Evolutionary conservation across 2,888 invertebrate genomes (phyloP).

Genomic region (Metallyticus violacea): DNA sequence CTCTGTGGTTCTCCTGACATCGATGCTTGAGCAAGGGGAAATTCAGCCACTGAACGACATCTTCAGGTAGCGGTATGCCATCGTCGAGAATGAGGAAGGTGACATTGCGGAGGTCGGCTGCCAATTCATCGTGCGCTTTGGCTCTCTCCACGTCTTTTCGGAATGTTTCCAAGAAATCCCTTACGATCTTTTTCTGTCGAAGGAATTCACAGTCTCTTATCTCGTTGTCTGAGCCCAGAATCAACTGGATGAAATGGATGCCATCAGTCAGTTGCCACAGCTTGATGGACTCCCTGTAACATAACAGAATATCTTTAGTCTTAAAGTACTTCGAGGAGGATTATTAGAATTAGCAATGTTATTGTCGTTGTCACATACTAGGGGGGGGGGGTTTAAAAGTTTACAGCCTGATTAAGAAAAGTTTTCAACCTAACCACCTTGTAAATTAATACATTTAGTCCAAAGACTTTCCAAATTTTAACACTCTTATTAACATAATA

Average conservation of each 20-base stretch:
- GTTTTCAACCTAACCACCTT: too few relatives aligned
- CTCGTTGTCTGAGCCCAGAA: slow-evolving; percentile 58
- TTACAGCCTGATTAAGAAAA: too few relatives aligned
- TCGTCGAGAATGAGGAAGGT: slow-evolving; percentile 55
- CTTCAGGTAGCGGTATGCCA: slow-evolving; percentile 50
- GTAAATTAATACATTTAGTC: too few relatives aligned
- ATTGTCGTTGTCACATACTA: too few relatives aligned
- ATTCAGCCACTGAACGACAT: slow-evolving; percentile 57
- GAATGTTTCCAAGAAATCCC: slow-evolving; percentile 59
- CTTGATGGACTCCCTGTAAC: slow-evolving; percentile 55
- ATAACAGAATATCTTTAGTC: too few relatives aligned
- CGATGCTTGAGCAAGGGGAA: slow-evolving; percentile 56
- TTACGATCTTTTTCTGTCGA: slow-evolving; percentile 52
- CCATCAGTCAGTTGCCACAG: slow-evolving; percentile 68
- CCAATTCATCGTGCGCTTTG: background rate
- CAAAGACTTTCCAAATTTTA: too few relatives aligned
- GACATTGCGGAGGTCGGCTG: slow-evolving; percentile 46
- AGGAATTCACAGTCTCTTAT: slow-evolving; percentile 68
- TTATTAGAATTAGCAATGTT: too few relatives aligned
- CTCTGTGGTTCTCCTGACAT: slow-evolving; percentile 51
- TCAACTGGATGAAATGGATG: slow-evolving; percentile 64
- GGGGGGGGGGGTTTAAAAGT: too few relatives aligned
- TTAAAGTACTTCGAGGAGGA: too few relatives aligned
- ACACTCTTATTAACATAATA: too few relatives aligned
- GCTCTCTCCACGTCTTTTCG: slow-evolving; percentile 52